Conservation (phyloP, 1,140 invertebrate genomes). For the Pygmarrhopalites habei region DNA sequence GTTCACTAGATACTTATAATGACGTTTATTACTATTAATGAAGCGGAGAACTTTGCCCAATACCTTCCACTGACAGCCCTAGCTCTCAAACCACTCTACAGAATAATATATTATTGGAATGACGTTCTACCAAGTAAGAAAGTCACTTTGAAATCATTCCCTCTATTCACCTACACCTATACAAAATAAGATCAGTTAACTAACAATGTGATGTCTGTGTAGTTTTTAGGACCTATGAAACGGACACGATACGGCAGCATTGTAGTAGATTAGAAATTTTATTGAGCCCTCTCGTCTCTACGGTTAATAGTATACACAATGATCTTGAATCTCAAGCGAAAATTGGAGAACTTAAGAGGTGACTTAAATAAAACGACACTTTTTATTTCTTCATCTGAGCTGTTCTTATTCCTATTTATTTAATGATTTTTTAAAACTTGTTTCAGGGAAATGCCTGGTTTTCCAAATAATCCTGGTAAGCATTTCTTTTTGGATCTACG, state of each 20-base stretch:
- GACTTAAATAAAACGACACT: too few species aligned
- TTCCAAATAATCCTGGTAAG: slow-evolving; percentile 20
- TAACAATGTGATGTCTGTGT: too few species aligned
- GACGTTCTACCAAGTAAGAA: slow-evolving; percentile 14
- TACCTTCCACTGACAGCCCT: slow-evolving; percentile 5
- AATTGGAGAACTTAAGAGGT: slow-evolving; percentile 21
- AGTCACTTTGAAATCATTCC: too few species aligned
- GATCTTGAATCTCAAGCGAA: slow-evolving; percentile 22
- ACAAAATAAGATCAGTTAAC: too few species aligned
- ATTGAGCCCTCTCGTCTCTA: slow-evolving; percentile 8
- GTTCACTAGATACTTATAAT: not conserved
- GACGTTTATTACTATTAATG: too few species aligned
- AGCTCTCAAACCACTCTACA: slow-evolving; percentile 12
- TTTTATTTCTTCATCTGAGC: too few species aligned
- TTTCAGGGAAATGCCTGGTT: slow-evolving; percentile 30
- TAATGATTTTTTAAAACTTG: too few species aligned
- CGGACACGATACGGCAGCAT: slow-evolving; percentile 5
- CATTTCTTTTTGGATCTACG: too few species aligned
- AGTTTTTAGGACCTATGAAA: slow-evolving; percentile 8
- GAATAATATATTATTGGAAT: slow-evolving; percentile 9
- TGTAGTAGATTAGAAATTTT: slow-evolving; percentile 16
- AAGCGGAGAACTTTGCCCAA: not conserved
- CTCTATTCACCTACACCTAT: too few species aligned
- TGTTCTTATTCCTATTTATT: too few species aligned
- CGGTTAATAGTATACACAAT: slow-evolving; percentile 12